Conservation (phyloP, 2,797 vertebrate species). For the Kryptopterus vitreolus region DNA sequence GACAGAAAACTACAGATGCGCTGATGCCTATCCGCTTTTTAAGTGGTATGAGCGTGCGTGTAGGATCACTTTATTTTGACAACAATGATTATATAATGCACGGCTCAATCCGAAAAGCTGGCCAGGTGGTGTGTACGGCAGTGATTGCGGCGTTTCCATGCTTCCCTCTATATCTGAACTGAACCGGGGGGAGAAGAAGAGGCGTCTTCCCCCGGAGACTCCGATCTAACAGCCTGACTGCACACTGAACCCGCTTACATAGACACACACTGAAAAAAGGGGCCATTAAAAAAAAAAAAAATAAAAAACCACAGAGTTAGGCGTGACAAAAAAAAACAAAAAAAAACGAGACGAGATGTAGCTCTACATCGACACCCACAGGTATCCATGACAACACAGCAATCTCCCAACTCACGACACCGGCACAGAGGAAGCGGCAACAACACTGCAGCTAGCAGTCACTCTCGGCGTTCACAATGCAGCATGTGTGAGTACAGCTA, state of each 20-base stretch:
- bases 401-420: conserved; percentile 28
- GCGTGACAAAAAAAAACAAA: too few relatives aligned
- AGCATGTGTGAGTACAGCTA: not conserved
- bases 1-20: not conserved
- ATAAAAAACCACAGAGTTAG: not conserved
- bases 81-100: not conserved
- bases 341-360: conserved; percentile 18
- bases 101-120: not conserved
- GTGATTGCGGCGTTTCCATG: conserved; percentile 45
- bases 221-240: conserved; percentile 41
- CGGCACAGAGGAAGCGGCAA: conserved; percentile 15
- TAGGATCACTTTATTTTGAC: not conserved
- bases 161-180: conserved; percentile 38
- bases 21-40: conserved; percentile 3
- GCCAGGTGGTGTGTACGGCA: conserved; percentile 35
- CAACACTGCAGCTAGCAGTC: conserved; percentile 2
- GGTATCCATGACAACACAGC: conserved; percentile 51
- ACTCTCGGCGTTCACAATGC: not conserved
- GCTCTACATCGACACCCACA: conserved; percentile 28
- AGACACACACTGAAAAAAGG: conserved; percentile 23
- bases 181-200: conserved; percentile 41
- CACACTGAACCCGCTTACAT: conserved; percentile 46
- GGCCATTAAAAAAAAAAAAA: not conserved
- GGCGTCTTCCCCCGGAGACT: conserved; percentile 40
- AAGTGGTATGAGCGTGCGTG: not conserved